Conservation (phyloP, 2,888 invertebrate species). For the Athripsodes cinereus region DNA sequence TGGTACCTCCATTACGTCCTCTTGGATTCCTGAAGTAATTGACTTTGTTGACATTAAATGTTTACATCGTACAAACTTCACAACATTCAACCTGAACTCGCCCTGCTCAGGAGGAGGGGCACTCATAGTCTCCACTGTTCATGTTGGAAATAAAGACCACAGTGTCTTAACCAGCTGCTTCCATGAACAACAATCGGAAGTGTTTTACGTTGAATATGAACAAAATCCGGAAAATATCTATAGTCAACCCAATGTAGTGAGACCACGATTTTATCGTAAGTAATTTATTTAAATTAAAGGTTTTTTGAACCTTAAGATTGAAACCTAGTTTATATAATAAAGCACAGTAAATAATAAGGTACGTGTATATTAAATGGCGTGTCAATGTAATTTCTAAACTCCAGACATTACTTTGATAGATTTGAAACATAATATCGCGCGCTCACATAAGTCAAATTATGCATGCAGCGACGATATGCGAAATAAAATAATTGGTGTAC, state of each 20-base stretch:
- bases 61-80: conserved; percentile 2
- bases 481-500: too few relatives aligned
- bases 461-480: too few relatives aligned
- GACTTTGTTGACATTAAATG: conserved; percentile 12
- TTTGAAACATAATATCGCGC: too few relatives aligned
- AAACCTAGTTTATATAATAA: too few relatives aligned
- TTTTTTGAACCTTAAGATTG: too few relatives aligned
- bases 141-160: background rate
- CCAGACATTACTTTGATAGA: too few relatives aligned
- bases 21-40: conserved; percentile 14
- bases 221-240: conserved; percentile 15
- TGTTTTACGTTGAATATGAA: conserved; percentile 16
- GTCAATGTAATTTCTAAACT: too few relatives aligned
- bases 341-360: too few relatives aligned
- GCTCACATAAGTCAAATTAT: too few relatives aligned
- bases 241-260: conserved; percentile 14
- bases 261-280: conserved; percentile 21
- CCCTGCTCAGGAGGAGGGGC: conserved; percentile 26
- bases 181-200: conserved; percentile 12
- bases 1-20: conserved; percentile 10
- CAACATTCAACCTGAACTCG: conserved; percentile 4
- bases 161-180: conserved; percentile 14
- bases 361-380: too few relatives aligned
- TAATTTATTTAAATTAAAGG: too few relatives aligned
- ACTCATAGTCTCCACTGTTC: conserved; percentile 1